Evolutionary conservation across 1,140 invertebrate genomes (phyloP), one percentile per base, ranked within the genome.

Genomic region (Aphidius ervi): DNA sequence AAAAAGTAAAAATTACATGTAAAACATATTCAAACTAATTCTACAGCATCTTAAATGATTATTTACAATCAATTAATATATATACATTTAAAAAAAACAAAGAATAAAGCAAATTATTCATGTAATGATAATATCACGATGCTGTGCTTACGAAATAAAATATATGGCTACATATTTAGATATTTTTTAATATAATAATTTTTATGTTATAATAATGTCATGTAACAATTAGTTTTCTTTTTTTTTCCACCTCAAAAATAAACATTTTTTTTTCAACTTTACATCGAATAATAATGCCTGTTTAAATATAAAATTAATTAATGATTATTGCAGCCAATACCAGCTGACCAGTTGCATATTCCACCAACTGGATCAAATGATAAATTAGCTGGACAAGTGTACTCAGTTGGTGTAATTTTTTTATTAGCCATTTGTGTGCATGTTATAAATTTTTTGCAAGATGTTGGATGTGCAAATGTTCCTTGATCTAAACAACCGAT

Each of bases 391-490:
- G 92, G 92, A 73, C 92, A 95, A 1, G 90, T 90, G 74, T 94
- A 94, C 63, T 92, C 91, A 85, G 90, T 94, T 3, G 90, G 91
- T 0, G 91, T 75, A 1, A 92, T 83, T 23, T 84, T 81, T 42
- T 87, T 87, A 67, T 85, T 88, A 52, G 91, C 89, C 80, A 92
- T 90, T 71, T 85, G 86, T 0, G 91, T 88, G 72, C 92, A 94
- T 6, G 88, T 91, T 62, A 95, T 93, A 73, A 94, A 95, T 75
- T 93, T 92, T 74, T 87, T 88, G 74, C 92, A 95, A 1, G 90
- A 93, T 7, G 86, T 83, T 0, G 92, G 92, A 80, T 95, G 92
- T 0, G 92, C 88, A 75, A 93, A 94, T 71, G 92, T 93, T 40
- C 93, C 92, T 68, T 90, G 87, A 72, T 94, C 92, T 23, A 92